A percentile compares a stretch with the other conserved stretches of the same genome.
Evolutionary conservation across 2,888 invertebrate genomes (phyloP).

Genomic region (Microctonus brassicae): DNA sequence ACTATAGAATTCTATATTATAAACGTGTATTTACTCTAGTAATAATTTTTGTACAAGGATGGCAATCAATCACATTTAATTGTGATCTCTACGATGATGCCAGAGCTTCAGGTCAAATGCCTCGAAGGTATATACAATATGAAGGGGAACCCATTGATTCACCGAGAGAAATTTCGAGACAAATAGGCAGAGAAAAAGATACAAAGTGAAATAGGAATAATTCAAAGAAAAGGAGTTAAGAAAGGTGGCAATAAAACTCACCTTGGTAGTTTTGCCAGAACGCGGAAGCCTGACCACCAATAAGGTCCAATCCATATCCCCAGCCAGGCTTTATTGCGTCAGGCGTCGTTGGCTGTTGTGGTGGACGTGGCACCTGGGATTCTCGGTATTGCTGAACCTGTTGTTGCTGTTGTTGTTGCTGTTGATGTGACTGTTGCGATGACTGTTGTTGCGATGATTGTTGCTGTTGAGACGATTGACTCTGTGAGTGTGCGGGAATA

Average conservation of each 20-base stretch:
- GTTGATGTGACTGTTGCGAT: constrained; percentile 53
- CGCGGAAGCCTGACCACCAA: constrained; percentile 83
- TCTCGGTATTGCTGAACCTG: constrained; percentile 69
- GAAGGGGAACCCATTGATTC: constrained; percentile 2
- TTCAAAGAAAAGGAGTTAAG: constrained; percentile 28
- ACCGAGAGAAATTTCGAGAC: background rate
- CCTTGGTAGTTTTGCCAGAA: constrained; percentile 95
- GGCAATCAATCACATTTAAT: constrained; percentile 39
- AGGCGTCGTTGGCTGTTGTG: constrained; percentile 67
- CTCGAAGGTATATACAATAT: constrained; percentile 17
- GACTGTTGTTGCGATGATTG: constrained; percentile 53
- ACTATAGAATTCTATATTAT: constrained; percentile 26
- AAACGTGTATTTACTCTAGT: constrained; percentile 35
- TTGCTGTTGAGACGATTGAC: constrained; percentile 52
- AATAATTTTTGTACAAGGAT: constrained; percentile 25
- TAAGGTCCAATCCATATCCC: constrained; percentile 84
- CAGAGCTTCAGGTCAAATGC: constrained; percentile 26
- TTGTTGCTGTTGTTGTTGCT: constrained; percentile 63
- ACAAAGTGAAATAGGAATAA: constrained; percentile 4
- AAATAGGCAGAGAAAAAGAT: background rate
- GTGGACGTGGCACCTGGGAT: constrained; percentile 64
- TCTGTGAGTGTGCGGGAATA: constrained; percentile 64
- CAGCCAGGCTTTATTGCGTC: constrained; percentile 73
- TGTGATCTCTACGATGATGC: constrained; percentile 27
- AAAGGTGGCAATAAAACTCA: constrained; percentile 69